Conservation (phyloP, 2,888 invertebrate species). For the Chrysolina oricalcia region DNA sequence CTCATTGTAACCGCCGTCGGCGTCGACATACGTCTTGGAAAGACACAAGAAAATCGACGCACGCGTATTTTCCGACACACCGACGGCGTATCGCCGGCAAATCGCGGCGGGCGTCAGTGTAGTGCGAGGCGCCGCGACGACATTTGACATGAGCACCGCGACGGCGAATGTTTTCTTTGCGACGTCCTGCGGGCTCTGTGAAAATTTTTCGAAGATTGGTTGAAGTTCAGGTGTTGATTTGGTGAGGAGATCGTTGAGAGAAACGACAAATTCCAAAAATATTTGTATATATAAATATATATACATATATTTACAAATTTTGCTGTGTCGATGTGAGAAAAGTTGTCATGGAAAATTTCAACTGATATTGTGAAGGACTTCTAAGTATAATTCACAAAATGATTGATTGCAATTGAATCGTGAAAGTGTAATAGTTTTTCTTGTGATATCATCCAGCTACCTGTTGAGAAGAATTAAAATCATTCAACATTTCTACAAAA, state of each 20-base stretch:
- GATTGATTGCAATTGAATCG: not conserved
- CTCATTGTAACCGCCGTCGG: conserved; percentile 23
- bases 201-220: conserved; percentile 13
- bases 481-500: not conserved
- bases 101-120: conserved; percentile 65
- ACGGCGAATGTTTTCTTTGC: conserved; percentile 51
- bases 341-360: not conserved
- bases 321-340: not conserved
- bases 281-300: no score
- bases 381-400: not conserved
- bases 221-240: not conserved
- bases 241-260: not conserved
- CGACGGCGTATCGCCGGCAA: conserved; percentile 52
- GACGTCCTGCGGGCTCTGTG: conserved; percentile 22
- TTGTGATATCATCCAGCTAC: not conserved
- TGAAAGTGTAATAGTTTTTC: not conserved
- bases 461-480: conserved; percentile 2
- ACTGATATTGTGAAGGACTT: not conserved
- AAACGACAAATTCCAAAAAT: not conserved
- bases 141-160: conserved; percentile 62
- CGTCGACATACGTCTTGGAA: conserved; percentile 22
- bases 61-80: conserved; percentile 36
- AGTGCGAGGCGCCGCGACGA: conserved; percentile 67
- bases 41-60: conserved; percentile 37
- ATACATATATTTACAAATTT: not conserved